These are phyloP conservation scores for Cydia strobilella DNA, from an alignment of 1,140 invertebrate genomes.

Conservation along the genomic window DNA sequence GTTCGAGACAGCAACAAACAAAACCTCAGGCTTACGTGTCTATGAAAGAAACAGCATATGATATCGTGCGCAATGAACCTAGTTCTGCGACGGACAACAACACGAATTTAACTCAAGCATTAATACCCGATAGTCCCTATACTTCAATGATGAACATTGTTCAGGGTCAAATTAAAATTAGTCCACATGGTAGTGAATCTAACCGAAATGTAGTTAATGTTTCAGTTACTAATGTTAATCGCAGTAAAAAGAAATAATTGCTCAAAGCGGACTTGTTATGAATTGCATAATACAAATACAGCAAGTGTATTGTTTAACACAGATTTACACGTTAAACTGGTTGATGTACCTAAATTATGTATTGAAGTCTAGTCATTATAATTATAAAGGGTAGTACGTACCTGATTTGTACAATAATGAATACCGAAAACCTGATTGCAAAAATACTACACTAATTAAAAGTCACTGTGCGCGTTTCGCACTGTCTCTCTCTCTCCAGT, in stretches of 20 bases:
- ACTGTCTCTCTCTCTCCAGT: too few relatives aligned
- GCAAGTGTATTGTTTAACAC: too few relatives aligned
- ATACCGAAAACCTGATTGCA: too few relatives aligned
- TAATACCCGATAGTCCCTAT: slow-evolving; percentile 58
- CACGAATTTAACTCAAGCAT: slow-evolving; percentile 45
- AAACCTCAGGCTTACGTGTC: slow-evolving; percentile 58
- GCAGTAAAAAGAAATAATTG: slow-evolving; percentile 28
- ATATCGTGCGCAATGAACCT: slow-evolving; percentile 61
- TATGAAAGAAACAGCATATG: slow-evolving; percentile 81
- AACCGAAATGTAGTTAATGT: slow-evolving; percentile 69
- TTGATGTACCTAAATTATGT: too few relatives aligned
- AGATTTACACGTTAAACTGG: too few relatives aligned
- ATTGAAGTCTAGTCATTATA: too few relatives aligned
- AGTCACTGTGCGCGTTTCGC: too few relatives aligned
- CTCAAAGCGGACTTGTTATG: background rate
- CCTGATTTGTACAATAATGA: too few relatives aligned
- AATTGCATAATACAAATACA: background rate
- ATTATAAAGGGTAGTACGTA: too few relatives aligned
- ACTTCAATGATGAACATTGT: slow-evolving; percentile 77
- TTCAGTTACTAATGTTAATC: slow-evolving; percentile 59
- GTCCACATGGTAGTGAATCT: slow-evolving; percentile 65
- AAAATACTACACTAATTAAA: too few relatives aligned
- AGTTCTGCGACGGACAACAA: slow-evolving; percentile 47
- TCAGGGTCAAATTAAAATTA: slow-evolving; percentile 78
- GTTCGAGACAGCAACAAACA: slow-evolving; percentile 38